phyloP scores from a whole-genome alignment of 1,140 invertebrate genomes.

The Papilio polytes region DNA sequence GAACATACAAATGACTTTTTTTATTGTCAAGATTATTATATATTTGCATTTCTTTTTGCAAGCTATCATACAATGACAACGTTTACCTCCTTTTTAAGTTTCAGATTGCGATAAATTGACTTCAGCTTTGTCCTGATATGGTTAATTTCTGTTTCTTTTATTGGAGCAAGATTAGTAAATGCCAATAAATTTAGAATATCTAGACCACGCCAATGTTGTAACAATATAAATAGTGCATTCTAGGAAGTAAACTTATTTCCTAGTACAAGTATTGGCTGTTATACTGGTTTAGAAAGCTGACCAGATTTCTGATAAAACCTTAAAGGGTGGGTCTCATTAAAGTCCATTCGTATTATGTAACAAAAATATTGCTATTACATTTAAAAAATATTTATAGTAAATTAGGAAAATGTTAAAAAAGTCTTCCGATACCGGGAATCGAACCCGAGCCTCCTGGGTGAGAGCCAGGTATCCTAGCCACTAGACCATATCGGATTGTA shows the following conservation, averaged over 20 bases:
- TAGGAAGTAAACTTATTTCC: slow-evolving; percentile 11
- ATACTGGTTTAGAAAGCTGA: slow-evolving; percentile 23
- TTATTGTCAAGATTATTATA: not conserved
- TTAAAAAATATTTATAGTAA: not conserved
- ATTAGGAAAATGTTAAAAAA: slow-evolving; percentile 17
- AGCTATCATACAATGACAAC: too few species aligned
- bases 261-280: slow-evolving; percentile 7
- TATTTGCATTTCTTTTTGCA: not conserved
- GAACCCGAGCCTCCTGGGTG: slow-evolving; percentile 66
- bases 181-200: not conserved
- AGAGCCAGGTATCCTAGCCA: slow-evolving; percentile 67
- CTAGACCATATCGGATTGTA: slow-evolving; percentile 61
- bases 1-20: not conserved
- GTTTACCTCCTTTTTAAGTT: too few species aligned
- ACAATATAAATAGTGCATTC: not conserved
- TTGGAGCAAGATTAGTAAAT: not conserved
- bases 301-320: not conserved
- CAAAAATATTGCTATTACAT: not conserved
- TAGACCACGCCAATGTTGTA: slow-evolving; percentile 1
- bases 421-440: slow-evolving; percentile 67
- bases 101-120: too few species aligned
- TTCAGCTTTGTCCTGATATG: not conserved
- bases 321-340: not conserved
- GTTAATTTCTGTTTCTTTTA: not conserved
- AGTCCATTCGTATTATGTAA: not conserved